Evolutionary conservation across 2,888 invertebrate species (phyloP).

Genomic region (Theristus sp.): DNA sequence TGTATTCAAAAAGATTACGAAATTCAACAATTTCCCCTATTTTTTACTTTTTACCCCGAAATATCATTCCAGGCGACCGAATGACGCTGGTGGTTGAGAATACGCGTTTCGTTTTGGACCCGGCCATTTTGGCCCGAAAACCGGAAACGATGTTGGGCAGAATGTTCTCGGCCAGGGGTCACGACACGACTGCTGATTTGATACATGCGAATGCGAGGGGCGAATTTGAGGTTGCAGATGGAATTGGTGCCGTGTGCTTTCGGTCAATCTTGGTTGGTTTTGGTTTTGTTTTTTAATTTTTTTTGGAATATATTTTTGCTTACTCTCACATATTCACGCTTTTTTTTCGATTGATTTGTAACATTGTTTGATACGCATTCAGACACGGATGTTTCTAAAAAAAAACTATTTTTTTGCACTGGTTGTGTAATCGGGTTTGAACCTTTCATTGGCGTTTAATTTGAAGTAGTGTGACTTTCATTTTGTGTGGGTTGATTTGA

Average conservation of each 20-base stretch:
- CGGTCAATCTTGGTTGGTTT: constrained; percentile 55
- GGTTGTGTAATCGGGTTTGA: too few species aligned
- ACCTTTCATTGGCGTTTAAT: too few species aligned
- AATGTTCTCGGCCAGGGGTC: constrained; percentile 41
- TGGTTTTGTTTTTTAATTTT: not conserved
- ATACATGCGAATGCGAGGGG: constrained; percentile 85
- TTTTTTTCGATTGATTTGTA: too few species aligned
- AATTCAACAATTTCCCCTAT: not conserved
- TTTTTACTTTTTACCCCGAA: not conserved
- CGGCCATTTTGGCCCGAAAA: constrained; percentile 72
- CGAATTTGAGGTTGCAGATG: constrained; percentile 90
- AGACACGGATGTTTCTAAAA: too few species aligned
- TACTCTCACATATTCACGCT: too few species aligned
- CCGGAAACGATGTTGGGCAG: constrained; percentile 84
- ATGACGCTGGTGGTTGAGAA: constrained; percentile 90
- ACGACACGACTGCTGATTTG: constrained; percentile 46
- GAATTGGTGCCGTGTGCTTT: constrained; percentile 83
- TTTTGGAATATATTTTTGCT: not conserved
- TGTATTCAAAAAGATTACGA: not conserved
- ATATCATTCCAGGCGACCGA: constrained; percentile 18
- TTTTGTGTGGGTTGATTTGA: too few species aligned
- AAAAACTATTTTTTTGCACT: too few species aligned
- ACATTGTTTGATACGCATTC: too few species aligned
- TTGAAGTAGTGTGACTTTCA: too few species aligned
- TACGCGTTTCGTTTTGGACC: constrained; percentile 79